Evolutionary conservation across 92 coral and sea anemone species (phyloP).

Genomic region (Phenganax marumi): DNA sequence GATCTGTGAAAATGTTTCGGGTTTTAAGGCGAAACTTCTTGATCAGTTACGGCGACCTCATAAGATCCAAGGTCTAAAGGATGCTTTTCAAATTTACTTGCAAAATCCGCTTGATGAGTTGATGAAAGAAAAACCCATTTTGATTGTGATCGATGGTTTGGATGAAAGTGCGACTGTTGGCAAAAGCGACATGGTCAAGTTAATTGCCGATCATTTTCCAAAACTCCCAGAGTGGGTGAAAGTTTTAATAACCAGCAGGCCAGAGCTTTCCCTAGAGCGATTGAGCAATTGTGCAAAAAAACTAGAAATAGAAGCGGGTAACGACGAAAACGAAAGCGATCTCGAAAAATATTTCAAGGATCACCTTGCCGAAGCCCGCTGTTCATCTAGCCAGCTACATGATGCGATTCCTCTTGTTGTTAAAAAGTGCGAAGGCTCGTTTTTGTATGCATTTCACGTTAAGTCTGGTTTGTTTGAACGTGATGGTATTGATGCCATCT

Average conservation of each 20-base stretch:
- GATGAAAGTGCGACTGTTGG: slow-evolving; percentile 11
- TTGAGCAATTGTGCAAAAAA: too few relatives aligned
- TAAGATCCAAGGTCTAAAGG: neutral
- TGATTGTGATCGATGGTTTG: slow-evolving; percentile 23
- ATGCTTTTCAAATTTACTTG: too few relatives aligned
- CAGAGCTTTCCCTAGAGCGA: slow-evolving; percentile 9
- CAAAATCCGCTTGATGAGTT: slow-evolving; percentile 10
- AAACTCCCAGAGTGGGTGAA: neutral
- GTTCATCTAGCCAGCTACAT: too few relatives aligned
- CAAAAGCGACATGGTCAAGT: neutral
- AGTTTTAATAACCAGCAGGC: slow-evolving; percentile 1
- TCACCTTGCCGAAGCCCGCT: too few relatives aligned
- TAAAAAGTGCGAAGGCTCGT: neutral
- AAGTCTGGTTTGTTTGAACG: neutral
- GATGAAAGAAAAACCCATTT: neutral
- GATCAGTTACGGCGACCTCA: slow-evolving; percentile 27
- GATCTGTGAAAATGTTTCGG: slow-evolving; percentile 57
- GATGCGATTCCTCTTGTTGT: too few relatives aligned
- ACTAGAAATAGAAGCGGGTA: too few relatives aligned
- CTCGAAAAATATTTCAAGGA: too few relatives aligned
- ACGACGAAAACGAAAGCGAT: too few relatives aligned
- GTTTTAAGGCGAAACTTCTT: slow-evolving; percentile 55
- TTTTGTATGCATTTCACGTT: neutral
- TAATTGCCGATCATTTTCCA: slow-evolving; percentile 8
- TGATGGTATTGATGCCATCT: neutral